phyloP scores from a whole-genome alignment of 2,888 invertebrate genomes.

The Atherix ibis region DNA sequence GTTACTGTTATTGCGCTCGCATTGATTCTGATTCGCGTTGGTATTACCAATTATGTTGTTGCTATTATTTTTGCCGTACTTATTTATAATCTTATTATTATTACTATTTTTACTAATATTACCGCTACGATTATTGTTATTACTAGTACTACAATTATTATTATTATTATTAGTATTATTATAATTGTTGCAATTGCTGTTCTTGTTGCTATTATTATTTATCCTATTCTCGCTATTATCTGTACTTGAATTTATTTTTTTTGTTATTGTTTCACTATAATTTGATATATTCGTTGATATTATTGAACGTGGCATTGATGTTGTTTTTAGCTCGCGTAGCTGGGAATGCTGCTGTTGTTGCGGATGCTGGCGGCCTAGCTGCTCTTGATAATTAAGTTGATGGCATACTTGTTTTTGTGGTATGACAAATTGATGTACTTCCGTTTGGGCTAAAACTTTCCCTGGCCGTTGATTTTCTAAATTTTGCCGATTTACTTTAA shows the following conservation, averaged over 20 bases:
- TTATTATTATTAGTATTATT: slow-evolving; percentile 11
- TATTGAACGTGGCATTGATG: slow-evolving; percentile 10
- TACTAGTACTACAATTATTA: slow-evolving; percentile 8
- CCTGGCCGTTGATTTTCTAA: slow-evolving; percentile 16
- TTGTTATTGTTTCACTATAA: too few species aligned
- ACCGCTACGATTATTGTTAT: slow-evolving; percentile 11
- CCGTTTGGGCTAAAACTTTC: not conserved
- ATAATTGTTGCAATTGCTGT: slow-evolving; percentile 13
- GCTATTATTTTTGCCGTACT: slow-evolving; percentile 12
- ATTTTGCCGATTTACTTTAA: too few species aligned
- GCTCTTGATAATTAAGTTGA: slow-evolving; percentile 7
- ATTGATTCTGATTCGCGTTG: too few species aligned
- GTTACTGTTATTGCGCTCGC: too few species aligned
- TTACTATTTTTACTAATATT: slow-evolving; percentile 9
- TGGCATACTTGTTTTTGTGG: slow-evolving; percentile 4
- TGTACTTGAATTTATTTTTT: too few species aligned
- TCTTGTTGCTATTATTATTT: slow-evolving; percentile 10
- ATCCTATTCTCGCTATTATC: slow-evolving; percentile 5
- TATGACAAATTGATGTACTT: not conserved
- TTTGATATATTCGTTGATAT: slow-evolving; percentile 8
- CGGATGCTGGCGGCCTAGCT: slow-evolving; percentile 12
- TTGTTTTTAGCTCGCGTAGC: slow-evolving; percentile 12
- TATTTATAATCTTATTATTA: slow-evolving; percentile 8
- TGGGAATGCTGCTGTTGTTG: slow-evolving; percentile 16
- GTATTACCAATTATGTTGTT: slow-evolving; percentile 10